Evolutionary conservation across 2,797 vertebrate species (phyloP).

Genomic region (Megaceryle alcyon): DNA sequence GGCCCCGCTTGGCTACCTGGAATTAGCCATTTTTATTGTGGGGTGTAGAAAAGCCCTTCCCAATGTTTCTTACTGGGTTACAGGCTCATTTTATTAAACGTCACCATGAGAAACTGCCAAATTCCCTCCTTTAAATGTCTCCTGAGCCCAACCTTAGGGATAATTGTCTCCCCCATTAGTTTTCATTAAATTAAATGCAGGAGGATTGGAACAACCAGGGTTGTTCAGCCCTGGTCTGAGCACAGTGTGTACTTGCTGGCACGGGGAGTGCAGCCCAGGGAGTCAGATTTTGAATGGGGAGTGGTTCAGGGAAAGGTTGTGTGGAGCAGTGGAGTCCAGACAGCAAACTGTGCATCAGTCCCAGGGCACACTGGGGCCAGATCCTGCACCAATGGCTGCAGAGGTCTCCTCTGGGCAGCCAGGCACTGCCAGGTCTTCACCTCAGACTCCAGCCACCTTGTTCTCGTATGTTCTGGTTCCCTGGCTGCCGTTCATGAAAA

Average conservation of each 20-base stretch:
- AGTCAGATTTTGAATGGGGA: neutral
- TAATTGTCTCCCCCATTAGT: conserved; percentile 30
- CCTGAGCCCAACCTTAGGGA: neutral
- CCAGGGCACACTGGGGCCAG: neutral
- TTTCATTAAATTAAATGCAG: conserved; percentile 17
- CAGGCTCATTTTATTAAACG: neutral
- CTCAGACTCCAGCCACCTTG: neutral
- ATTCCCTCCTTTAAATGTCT: neutral
- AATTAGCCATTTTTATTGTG: neutral
- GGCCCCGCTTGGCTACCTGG: fast-evolving
- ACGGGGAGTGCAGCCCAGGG: neutral
- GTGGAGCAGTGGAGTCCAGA: neutral
- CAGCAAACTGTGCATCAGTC: fast-evolving
- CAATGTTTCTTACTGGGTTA: neutral
- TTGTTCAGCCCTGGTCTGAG: neutral
- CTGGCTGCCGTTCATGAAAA: neutral
- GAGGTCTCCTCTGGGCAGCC: neutral
- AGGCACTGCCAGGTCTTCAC: neutral
- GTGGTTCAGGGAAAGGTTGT: neutral
- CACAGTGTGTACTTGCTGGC: neutral
- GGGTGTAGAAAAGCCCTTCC: neutral
- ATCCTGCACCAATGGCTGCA: neutral
- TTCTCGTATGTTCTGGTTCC: neutral
- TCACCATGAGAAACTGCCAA: neutral
- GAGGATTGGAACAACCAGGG: conserved; percentile 15